phyloP scores from a whole-genome alignment of 2,113 vertebrate species.

The Pelusios castaneus region DNA sequence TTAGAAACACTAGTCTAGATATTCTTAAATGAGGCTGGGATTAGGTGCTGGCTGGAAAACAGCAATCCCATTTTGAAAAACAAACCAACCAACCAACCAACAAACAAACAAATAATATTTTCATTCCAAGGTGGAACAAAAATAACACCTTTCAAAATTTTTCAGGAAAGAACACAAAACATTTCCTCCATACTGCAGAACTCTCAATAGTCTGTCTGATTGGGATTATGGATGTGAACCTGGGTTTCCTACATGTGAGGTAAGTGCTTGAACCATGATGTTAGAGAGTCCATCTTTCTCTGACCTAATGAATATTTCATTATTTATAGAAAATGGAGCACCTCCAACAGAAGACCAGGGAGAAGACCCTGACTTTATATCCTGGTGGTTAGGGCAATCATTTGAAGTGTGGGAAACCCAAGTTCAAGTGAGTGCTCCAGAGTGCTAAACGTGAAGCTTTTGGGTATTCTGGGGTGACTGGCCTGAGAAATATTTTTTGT shows the following conservation, averaged over 20 bases:
- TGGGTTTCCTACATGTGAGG: no score
- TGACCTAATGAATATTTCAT: background rate
- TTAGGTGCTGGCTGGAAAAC: background rate
- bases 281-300: no score
- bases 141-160: no score
- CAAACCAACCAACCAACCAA: no score
- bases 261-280: no score
- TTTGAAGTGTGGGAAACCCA: background rate
- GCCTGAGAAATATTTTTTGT: background rate
- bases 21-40: slow-evolving; percentile 42
- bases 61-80: background rate
- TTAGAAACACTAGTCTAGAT: no score
- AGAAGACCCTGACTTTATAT: background rate
- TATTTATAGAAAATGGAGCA: background rate
- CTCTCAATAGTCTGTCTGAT: no score
- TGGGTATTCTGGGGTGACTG: background rate
- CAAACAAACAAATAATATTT: no score
- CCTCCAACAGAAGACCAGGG: background rate
- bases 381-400: background rate
- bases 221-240: no score
- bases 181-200: no score
- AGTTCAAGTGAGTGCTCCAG: background rate
- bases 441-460: background rate
- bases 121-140: no score
- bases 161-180: no score